Evolutionary conservation across 2,113 vertebrate genomes (phyloP).

Genomic region (Corythaeola cristata): DNA sequence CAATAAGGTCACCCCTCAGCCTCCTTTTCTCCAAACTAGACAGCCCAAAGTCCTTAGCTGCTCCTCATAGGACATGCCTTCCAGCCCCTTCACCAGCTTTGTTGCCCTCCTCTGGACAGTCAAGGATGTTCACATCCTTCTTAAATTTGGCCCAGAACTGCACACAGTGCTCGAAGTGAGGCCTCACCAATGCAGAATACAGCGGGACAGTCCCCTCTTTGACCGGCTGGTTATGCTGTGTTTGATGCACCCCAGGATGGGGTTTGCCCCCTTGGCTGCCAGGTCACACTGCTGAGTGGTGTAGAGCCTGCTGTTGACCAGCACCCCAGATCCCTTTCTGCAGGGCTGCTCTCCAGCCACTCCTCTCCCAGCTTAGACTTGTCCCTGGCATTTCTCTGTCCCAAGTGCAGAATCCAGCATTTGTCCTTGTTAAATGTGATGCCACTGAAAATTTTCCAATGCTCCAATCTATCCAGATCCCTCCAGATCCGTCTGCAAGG

Average conservation of each 20-base stretch:
- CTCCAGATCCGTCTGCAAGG: neutral
- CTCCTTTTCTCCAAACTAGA: too few relatives aligned
- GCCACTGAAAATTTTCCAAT: neutral
- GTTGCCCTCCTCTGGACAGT: too few relatives aligned
- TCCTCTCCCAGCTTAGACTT: neutral
- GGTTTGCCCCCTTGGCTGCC: neutral
- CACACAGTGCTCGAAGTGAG: too few relatives aligned
- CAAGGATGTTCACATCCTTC: too few relatives aligned
- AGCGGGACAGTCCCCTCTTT: fast-evolving
- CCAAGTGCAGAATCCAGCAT: neutral
- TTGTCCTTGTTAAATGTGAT: too few relatives aligned
- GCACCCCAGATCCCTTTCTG: neutral
- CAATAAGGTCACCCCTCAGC: too few relatives aligned
- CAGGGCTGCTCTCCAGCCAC: too few relatives aligned
- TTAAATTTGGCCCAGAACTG: too few relatives aligned
- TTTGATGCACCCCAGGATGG: neutral
- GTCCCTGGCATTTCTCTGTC: neutral
- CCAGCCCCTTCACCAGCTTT: too few relatives aligned
- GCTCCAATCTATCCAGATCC: neutral
- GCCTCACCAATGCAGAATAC: neutral
- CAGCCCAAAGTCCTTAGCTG: too few relatives aligned
- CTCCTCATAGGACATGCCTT: too few relatives aligned
- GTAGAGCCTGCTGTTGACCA: neutral
- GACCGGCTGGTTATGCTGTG: neutral
- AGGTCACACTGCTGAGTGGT: neutral